phyloP scores from a whole-genome alignment of 2,797 vertebrate species.

The Parambassis ranga region DNA sequence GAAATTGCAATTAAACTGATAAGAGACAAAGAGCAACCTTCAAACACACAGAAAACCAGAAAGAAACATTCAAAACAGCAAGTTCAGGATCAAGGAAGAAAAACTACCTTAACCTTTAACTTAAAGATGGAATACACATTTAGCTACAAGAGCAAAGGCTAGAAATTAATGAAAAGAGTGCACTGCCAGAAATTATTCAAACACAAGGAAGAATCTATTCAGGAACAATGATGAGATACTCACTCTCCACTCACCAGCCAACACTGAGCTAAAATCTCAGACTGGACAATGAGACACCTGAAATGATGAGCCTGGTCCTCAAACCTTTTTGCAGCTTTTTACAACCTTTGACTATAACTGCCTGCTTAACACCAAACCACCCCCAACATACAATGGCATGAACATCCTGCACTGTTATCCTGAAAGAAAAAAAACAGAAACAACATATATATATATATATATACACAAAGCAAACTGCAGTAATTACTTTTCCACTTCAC shows the following conservation, averaged over 20 bases:
- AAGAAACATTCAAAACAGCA: background rate
- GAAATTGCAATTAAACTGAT: constrained; percentile 11
- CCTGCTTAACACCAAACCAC: too few relatives aligned
- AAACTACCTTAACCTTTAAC: background rate
- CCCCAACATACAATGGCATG: too few relatives aligned
- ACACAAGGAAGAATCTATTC: background rate
- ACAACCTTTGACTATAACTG: background rate
- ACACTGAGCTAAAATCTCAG: constrained; percentile 1
- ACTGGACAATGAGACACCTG: background rate
- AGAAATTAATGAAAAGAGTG: background rate
- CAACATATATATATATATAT: too few relatives aligned
- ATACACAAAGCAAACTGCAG: background rate
- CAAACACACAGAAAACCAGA: constrained; percentile 15
- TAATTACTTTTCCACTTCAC: background rate
- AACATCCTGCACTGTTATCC: background rate
- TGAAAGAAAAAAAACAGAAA: background rate
- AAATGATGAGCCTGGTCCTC: background rate
- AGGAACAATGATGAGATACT: background rate
- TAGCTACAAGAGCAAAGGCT: background rate
- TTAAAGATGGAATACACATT: background rate
- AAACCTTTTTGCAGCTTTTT: background rate
- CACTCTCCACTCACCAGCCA: background rate
- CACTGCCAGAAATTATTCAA: background rate
- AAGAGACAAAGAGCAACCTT: constrained; percentile 9
- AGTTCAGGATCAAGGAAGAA: constrained; percentile 3